Evolutionary conservation across 2,113 vertebrate species (phyloP), one percentile per base, ranked within the genome.

Genomic region (Dryoscopus gambensis): DNA sequence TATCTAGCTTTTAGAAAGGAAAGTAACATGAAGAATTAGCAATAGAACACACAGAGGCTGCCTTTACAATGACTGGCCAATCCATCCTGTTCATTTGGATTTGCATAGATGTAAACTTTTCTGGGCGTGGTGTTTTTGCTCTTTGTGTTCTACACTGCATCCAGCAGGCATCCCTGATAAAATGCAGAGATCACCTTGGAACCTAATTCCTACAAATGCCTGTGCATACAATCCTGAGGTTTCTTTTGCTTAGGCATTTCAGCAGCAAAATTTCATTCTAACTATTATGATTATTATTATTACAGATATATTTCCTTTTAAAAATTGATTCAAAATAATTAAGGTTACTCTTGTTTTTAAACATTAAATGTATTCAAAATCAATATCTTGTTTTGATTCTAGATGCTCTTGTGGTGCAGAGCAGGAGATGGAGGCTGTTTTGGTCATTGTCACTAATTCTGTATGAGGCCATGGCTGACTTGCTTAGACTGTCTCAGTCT

Each of bases 361-460:
- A 46, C 73, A 93, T 68, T 64, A 73, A 84, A 87, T 76, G 39
- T 39, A 73, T 90, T 94, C 73, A 84, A 93, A 95, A 96, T 96
- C 96, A 95, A 89, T 96, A 95, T 84, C 93, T 90, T 90, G 84
- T 93, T 96, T 96, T 95, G 85, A 60, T 81, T 93, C 60, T 86
- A 89, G 83, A 68, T 92, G 60, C 9, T 94, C 44, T 60, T 79
- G 27, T 60, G 40, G 52, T 84, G 23, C 60, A 90, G 50, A 86
- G 42, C 40, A 75, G 79, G 70, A 79, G 68, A 62, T 53, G 60
- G 62, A 87, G 40, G 49, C 62, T 92, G 33, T 23, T 83, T 92
- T 56, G 68, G 69, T 35, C 31, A 31, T 52, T 90, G 84, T 52
- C 65, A 44, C 69, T 82, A 84, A 87, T 74, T 74, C 56, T 64